Evolutionary conservation across 2,113 vertebrate genomes (phyloP).

Genomic region (Pitta sordida): DNA sequence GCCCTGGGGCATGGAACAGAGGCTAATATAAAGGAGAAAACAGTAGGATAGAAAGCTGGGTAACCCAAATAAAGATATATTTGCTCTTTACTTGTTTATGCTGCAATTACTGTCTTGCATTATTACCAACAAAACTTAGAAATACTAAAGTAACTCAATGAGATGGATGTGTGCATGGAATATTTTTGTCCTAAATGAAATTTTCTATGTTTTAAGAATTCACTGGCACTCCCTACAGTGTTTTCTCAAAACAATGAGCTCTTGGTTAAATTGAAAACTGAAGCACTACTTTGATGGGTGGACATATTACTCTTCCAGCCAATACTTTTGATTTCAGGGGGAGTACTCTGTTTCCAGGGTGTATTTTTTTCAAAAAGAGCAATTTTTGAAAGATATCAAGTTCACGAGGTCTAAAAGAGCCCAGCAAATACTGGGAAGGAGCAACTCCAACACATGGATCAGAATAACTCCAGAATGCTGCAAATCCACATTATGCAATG

Average conservation of each 20-base stretch:
- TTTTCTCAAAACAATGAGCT: not conserved
- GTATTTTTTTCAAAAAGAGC: not conserved
- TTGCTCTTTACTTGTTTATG: constrained; percentile 19
- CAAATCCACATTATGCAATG: not conserved
- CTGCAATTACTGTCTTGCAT: constrained; percentile 4
- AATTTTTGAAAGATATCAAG: not conserved
- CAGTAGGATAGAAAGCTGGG: constrained; percentile 13
- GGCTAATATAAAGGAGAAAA: constrained; percentile 32
- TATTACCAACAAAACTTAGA: not conserved
- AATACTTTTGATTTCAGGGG: not conserved
- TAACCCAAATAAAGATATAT: constrained; percentile 6
- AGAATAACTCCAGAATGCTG: not conserved
- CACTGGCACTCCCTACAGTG: not conserved
- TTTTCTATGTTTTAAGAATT: not conserved
- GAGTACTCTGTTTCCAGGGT: not conserved
- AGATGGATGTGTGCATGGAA: not conserved
- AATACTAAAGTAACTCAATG: not conserved
- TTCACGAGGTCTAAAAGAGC: not conserved
- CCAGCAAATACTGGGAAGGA: not conserved
- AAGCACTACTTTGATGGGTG: not conserved
- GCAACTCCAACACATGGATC: not conserved
- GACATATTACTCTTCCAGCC: not conserved
- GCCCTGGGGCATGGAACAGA: constrained; percentile 17
- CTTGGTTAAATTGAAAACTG: not conserved
- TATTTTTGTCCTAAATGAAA: not conserved